These are phyloP conservation scores for Lagorchestes hirsutus DNA, from an alignment of 2,797 vertebrate genomes.

Conservation along the genomic window DNA sequence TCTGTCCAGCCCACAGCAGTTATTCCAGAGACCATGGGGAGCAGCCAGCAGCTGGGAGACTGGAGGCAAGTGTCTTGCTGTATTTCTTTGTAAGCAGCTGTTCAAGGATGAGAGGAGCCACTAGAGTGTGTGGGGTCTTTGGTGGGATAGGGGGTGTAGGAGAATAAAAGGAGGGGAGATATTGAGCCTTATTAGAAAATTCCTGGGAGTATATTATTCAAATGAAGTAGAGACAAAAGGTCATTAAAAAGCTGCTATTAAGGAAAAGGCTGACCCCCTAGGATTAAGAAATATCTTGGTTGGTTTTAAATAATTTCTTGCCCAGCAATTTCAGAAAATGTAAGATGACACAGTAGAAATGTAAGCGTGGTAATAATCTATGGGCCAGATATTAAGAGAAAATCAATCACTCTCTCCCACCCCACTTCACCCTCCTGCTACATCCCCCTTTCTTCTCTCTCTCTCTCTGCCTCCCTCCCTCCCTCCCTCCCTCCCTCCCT, in stretches of 20 bases:
- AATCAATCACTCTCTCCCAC: not conserved
- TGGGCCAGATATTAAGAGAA: slow-evolving; percentile 26
- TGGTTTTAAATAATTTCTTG: slow-evolving; percentile 40
- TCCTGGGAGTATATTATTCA: slow-evolving; percentile 23
- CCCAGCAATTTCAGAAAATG: not conserved
- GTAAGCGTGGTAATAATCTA: slow-evolving; percentile 21
- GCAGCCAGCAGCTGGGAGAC: slow-evolving; percentile 90
- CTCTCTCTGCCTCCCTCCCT: too few species aligned
- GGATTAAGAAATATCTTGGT: slow-evolving; percentile 38
- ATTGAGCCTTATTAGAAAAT: slow-evolving; percentile 31
- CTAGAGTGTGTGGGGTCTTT: not conserved
- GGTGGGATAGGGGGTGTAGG: not conserved
- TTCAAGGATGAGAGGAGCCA: slow-evolving; percentile 8
- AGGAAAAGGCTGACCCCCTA: slow-evolving; percentile 32
- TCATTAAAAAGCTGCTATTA: slow-evolving; percentile 31
- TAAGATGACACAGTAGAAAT: not conserved
- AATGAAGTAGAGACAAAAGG: not conserved
- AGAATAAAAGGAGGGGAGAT: slow-evolving; percentile 27
- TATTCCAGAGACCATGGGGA: slow-evolving; percentile 89
- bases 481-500: not conserved
- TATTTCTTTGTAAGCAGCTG: slow-evolving; percentile 5
- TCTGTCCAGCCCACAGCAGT: slow-evolving; percentile 92
- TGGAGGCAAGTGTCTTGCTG: slow-evolving; percentile 91
- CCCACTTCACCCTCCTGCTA: too few species aligned
- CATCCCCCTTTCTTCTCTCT: not conserved